Evolutionary conservation across 2,888 invertebrate genomes (phyloP), one percentile per base, ranked within the genome.

Genomic region (Aporophyla lueneburgensis): DNA sequence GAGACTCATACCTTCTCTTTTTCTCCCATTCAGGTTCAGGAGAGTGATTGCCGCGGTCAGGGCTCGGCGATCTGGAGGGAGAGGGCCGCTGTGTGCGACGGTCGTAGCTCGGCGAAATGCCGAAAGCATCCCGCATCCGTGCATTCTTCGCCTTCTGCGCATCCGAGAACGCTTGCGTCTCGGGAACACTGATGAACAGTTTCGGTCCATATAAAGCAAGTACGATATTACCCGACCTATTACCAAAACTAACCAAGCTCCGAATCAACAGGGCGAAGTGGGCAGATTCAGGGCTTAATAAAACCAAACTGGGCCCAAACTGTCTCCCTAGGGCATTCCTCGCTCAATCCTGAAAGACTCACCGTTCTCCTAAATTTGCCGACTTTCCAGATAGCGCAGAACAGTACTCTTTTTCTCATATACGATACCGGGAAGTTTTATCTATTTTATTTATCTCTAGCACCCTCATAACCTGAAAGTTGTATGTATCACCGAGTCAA

Each of bases 121-220:
- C 80, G 54, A 78, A 71, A 51, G 78, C 79, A 78, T 78, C 49
- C 61, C 80, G 80, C 78, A 80, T 77, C 58, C 77, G 78, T 63
- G 77, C 77, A 63, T 77, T 77, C 78, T 77, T 77, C 77, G 63
- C 76, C 74, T 79, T 74, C 33, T 80, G 79, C 43, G 80, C 77
- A 46, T 77, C 77, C 77, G 77, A 77, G 77, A 77, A 77, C 71
- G 78, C 77, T 77, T 77, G 63, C 78, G 77, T 77, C 71, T 77
- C 77, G 56, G 63, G 71, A 77, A 53, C 71, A 71, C 77, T 77
- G 33, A 77, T 59, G 49, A 70, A 61, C 40, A 54, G 69, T 79
- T 56, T 73, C 73, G 53, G 63, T 72, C 62, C 70, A 33, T 70
- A 59, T 63, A 49, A 80, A 80, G 63, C 74, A 59, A 33, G 46